A percentile compares a stretch with the other conserved stretches of the same genome.
Conservation (phyloP, 1,140 invertebrate species). For the Zaprionus africanus region DNA sequence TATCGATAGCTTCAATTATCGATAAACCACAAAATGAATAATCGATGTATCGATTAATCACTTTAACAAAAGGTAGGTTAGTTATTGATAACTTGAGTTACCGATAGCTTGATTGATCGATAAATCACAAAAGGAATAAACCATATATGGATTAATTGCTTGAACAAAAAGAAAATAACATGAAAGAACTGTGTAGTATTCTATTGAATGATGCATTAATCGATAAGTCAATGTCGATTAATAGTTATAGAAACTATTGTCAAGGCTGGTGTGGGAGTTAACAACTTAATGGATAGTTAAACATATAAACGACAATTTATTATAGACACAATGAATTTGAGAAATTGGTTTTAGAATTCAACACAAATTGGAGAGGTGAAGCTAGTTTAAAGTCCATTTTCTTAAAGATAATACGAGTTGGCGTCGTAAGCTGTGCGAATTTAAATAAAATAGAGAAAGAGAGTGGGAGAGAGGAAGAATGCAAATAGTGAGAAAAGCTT, state of each 20-base stretch:
- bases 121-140: rapidly evolving
- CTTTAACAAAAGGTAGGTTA: not conserved
- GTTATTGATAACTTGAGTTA: not conserved
- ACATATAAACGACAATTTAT: not conserved
- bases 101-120: not conserved
- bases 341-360: not conserved
- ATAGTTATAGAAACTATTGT: too few species aligned
- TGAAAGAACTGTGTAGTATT: too few species aligned
- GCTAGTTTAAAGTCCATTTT: constrained; percentile 1
- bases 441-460: constrained; percentile 12
- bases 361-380: constrained; percentile 29
- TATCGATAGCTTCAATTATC: not conserved
- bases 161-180: not conserved
- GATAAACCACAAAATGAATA: not conserved
- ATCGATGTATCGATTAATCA: not conserved
- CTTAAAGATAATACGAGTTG: constrained; percentile 62
- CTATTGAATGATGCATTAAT: too few species aligned
- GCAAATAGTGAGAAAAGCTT: constrained; percentile 34
- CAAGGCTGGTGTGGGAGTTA: not conserved
- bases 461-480: not conserved
- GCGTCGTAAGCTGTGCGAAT: constrained; percentile 63
- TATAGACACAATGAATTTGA: not conserved
- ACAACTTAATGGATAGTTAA: not conserved
- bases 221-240: too few species aligned
- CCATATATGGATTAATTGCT: not conserved